Evolutionary conservation across 2,888 invertebrate species (phyloP).

Genomic region (Malthinus seriepunctatus): DNA sequence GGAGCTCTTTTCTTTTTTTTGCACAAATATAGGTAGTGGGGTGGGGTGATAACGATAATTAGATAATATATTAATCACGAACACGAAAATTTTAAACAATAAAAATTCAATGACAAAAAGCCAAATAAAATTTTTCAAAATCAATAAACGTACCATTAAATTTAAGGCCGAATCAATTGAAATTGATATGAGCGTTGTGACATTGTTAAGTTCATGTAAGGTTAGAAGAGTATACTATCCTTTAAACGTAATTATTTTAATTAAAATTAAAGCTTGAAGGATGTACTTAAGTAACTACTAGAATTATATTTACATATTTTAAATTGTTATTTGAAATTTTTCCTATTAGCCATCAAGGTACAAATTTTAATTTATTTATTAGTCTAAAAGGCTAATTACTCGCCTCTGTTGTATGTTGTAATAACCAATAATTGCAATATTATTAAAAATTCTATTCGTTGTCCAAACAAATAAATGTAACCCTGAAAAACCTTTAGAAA

Average conservation of each 20-base stretch:
- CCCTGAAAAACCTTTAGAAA: neutral
- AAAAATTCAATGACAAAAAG: too few species aligned
- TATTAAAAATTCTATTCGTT: neutral
- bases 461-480: neutral
- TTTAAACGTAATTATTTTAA: slow-evolving; percentile 1
- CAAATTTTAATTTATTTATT: too few species aligned
- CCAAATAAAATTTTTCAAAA: too few species aligned
- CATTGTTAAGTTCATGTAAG: slow-evolving; percentile 6
- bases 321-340: neutral
- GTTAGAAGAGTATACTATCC: neutral
- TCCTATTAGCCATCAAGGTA: too few species aligned
- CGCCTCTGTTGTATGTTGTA: neutral
- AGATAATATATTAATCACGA: too few species aligned
- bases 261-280: slow-evolving; percentile 2
- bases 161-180: neutral
- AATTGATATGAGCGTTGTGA: neutral
- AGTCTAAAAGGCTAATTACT: too few species aligned
- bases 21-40: too few species aligned
- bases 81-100: too few species aligned
- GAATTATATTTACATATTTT: neutral
- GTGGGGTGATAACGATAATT: too few species aligned
- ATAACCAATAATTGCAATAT: neutral
- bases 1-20: too few species aligned
- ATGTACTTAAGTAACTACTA: neutral
- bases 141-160: neutral